Evolutionary conservation across 2,888 invertebrate genomes (phyloP).

Genomic region (Copidosoma aretas): DNA sequence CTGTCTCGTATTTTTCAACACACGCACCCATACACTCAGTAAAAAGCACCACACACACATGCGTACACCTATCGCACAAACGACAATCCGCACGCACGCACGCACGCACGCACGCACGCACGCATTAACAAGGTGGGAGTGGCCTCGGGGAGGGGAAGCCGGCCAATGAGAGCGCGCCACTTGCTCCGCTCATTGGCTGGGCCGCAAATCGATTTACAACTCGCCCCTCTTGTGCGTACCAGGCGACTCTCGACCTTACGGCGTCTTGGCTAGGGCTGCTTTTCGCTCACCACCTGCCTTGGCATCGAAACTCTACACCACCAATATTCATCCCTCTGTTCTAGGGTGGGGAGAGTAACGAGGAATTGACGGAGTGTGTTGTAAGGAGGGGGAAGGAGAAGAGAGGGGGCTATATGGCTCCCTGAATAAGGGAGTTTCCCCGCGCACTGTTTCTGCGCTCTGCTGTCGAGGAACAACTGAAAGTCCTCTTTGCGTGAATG

Average conservation of each 20-base stretch:
- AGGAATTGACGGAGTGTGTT: background rate
- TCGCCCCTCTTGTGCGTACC: constrained; percentile 47
- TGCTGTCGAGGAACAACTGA: constrained; percentile 14
- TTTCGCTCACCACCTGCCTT: constrained; percentile 43
- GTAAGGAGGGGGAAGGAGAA: constrained; percentile 10
- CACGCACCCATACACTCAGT: too few species aligned
- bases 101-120: background rate
- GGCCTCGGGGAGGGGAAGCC: constrained; percentile 48
- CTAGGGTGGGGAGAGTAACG: constrained; percentile 25
- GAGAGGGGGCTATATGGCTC: constrained; percentile 42
- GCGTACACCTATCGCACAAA: too few species aligned
- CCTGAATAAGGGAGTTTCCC: constrained; percentile 22
- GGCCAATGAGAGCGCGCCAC: constrained; percentile 58
- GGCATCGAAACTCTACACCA: constrained; percentile 54
- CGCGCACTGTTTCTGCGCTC: background rate
- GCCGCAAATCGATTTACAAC: constrained; percentile 61
- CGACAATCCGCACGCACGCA: background rate
- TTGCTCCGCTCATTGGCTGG: constrained; percentile 58
- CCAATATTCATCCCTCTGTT: constrained; percentile 51
- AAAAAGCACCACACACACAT: too few species aligned
- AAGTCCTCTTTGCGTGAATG: constrained; percentile 3
- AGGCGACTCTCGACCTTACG: constrained; percentile 54
- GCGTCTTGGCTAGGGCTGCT: constrained; percentile 48
- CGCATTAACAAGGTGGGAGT: constrained; percentile 52
- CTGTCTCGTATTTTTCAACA: too few species aligned